These are phyloP conservation scores for Lapara coniferarum DNA, from an alignment of 2,888 invertebrate species.

Conservation along the genomic window DNA sequence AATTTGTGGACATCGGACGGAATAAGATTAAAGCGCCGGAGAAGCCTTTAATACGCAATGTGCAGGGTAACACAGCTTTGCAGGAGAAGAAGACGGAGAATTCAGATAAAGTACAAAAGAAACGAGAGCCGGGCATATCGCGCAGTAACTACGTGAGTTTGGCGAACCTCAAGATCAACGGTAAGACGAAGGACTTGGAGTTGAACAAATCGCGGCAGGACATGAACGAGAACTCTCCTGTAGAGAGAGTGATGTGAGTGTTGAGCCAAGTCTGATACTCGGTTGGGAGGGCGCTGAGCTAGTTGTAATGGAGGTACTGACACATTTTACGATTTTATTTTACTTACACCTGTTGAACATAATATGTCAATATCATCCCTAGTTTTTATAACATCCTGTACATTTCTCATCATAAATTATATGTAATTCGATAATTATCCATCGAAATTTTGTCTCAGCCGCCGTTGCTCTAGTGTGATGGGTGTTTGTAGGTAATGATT, in stretches of 20 bases:
- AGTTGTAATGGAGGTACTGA: not conserved
- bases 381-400: too few relatives aligned
- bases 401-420: too few relatives aligned
- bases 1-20: constrained; percentile 59
- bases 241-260: constrained; percentile 61
- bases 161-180: constrained; percentile 75
- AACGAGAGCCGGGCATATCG: constrained; percentile 66
- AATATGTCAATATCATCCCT: too few relatives aligned
- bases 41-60: constrained; percentile 47
- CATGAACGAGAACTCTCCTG: constrained; percentile 45
- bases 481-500: too few relatives aligned
- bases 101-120: constrained; percentile 53
- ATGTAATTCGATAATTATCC: too few relatives aligned
- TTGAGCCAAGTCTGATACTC: not conserved
- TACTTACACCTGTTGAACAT: too few relatives aligned
- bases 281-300: not conserved
- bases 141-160: constrained; percentile 77
- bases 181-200: constrained; percentile 53
- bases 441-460: too few relatives aligned
- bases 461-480: too few relatives aligned
- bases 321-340: too few relatives aligned
- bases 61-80: constrained; percentile 42
- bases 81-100: constrained; percentile 42
- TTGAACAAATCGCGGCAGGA: constrained; percentile 38
- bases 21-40: constrained; percentile 60